These are phyloP conservation scores for Corydoras sp. DNA, from an alignment of 2,113 vertebrate species.

Conservation along the genomic window DNA sequence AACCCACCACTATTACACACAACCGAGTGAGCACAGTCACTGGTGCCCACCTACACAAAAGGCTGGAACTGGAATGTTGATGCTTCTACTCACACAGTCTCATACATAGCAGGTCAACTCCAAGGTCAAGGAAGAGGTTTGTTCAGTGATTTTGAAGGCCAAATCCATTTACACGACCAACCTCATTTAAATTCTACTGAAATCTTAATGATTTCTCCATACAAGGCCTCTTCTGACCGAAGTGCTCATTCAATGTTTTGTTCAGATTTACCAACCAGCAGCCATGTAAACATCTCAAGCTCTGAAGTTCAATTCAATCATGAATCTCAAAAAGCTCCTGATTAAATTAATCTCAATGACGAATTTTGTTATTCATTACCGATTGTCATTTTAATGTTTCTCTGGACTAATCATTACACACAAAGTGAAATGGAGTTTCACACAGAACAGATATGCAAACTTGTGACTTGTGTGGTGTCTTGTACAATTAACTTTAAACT, in stretches of 20 bases:
- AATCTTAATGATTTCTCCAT: slow-evolving; percentile 40
- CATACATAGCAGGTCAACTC: slow-evolving; percentile 6
- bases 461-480: too few relatives aligned
- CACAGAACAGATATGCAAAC: too few relatives aligned
- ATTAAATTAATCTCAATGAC: too few relatives aligned
- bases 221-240: slow-evolving; percentile 11
- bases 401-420: too few relatives aligned
- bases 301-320: too few relatives aligned
- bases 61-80: slow-evolving; percentile 51
- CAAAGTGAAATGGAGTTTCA: too few relatives aligned
- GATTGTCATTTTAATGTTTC: too few relatives aligned
- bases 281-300: neutral
- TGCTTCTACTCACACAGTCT: neutral
- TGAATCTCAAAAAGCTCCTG: too few relatives aligned
- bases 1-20: slow-evolving; percentile 56
- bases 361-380: too few relatives aligned
- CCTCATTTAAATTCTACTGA: slow-evolving; percentile 50
- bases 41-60: slow-evolving; percentile 45
- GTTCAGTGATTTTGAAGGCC: slow-evolving; percentile 50
- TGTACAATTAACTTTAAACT: too few relatives aligned
- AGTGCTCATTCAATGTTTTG: slow-evolving; percentile 21
- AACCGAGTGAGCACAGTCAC: slow-evolving; percentile 43
- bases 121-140: slow-evolving; percentile 32
- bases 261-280: slow-evolving; percentile 30
- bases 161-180: slow-evolving; percentile 33